Base-by-base conservation (phyloP, 1,140 invertebrate species). In the Potamilus streckersoni region DNA sequence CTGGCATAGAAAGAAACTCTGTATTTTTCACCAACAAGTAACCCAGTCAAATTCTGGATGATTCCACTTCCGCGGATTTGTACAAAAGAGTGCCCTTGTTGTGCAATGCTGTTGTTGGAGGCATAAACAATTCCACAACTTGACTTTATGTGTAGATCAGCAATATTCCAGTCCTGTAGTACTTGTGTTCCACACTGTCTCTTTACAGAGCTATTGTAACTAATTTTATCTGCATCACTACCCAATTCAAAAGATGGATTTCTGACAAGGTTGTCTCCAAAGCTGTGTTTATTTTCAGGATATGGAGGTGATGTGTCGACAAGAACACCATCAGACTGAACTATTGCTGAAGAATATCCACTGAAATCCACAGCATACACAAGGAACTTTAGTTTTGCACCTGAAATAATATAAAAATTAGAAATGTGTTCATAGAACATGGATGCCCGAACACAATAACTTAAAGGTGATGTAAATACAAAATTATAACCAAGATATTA, bases 271-370 rank as follows among this genome's bases (percentile, higher is more conserved):
- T 83, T 81, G 12, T 73, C 55, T 23, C 58, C 69, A 23, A 57
- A 69, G 20, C 66, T 67, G 20, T 64, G 62, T 6, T 62, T 59
- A 64, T 38, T 58, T 19, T 73, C 19, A 59, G 38, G 59, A 2
- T 23, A 17, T 0, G 82, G 79, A 55, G 77, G 71, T 14, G 77
- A 71, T n/a, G 63, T 67, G 59, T 83, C 82, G 19, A 83, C 58
- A 27, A 58, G 64, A 2, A 83, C 57, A 17, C 82, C 82, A 73
- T 83, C 72, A 56, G 82, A 83, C 49, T 73, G 63, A 64, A 67
- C 66, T 38, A 31, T 12, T 0, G 38, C 59, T 61, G 69, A 71
- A 16, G 56, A 31, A 55, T 62, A 60, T 55, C 69, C 69, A 14
- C 23, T 60, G 14, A 31, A 31, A 71, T 71, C 69, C 4, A 17